A percentile compares a stretch with the other conserved stretches of the same genome.
Evolutionary conservation across 2,797 vertebrate species (phyloP).

Genomic region (Melanitta fusca): DNA sequence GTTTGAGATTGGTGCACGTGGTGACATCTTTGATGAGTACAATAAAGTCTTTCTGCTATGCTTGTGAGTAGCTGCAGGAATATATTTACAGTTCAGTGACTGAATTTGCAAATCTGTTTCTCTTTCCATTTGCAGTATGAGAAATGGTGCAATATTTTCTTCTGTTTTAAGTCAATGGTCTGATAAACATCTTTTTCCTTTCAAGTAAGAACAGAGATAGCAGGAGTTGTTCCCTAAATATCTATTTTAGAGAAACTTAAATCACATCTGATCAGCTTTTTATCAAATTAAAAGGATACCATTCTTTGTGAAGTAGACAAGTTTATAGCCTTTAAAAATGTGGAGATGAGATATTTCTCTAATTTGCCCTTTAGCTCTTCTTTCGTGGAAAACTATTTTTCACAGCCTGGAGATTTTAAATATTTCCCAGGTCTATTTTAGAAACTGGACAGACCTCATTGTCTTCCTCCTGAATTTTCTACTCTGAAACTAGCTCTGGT

Average conservation of each 20-base stretch:
- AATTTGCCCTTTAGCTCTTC: conserved; percentile 52
- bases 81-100: conserved; percentile 46
- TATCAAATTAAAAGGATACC: conserved; percentile 35
- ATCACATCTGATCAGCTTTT: conserved; percentile 4
- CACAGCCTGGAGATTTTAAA: conserved; percentile 21
- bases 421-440: conserved; percentile 51
- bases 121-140: conserved; percentile 27
- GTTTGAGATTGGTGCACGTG: background rate
- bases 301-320: conserved; percentile 10
- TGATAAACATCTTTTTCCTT: conserved; percentile 43
- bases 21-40: conserved; percentile 38
- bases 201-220: background rate
- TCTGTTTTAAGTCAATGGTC: background rate
- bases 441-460: conserved; percentile 31
- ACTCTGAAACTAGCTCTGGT: conserved; percentile 20
- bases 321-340: conserved; percentile 26
- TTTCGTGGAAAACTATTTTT: conserved; percentile 46
- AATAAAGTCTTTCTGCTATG: background rate
- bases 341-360: background rate
- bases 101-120: conserved; percentile 33
- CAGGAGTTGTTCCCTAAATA: conserved; percentile 16
- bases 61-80: conserved; percentile 20
- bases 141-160: conserved; percentile 26
- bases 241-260: conserved; percentile 28
- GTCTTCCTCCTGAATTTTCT: conserved; percentile 59